Percentiles rank a stretch among this genome's conserved stretches.
phyloP scores from a whole-genome alignment of 1,140 invertebrate species.

The Coenobita brevimanus region DNA sequence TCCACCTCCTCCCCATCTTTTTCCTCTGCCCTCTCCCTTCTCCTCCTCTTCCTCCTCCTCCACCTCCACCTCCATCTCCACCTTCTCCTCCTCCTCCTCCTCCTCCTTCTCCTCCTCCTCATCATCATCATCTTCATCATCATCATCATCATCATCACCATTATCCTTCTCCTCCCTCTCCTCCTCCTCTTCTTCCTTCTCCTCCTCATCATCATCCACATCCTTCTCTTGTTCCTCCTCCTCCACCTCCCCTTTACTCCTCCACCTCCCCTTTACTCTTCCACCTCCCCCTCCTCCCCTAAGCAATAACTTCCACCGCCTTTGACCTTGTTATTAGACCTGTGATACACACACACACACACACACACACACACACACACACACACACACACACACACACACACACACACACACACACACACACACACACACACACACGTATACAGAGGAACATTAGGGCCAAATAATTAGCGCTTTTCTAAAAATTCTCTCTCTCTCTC shows the following conservation, averaged over 20 bases:
- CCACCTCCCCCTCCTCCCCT: neutral
- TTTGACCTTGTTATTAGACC: too few species aligned
- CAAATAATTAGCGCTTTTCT: too few species aligned
- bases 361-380: too few species aligned
- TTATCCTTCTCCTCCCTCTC: neutral
- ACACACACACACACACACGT: too few species aligned
- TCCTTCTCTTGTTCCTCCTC: too few species aligned
- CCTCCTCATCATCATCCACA: too few species aligned
- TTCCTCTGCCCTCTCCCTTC: neutral
- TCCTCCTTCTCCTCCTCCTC: neutral
- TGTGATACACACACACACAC: too few species aligned
- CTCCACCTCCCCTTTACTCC: neutral
- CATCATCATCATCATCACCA: neutral
- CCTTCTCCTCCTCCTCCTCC: neutral
- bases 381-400: too few species aligned
- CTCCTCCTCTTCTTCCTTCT: neutral
- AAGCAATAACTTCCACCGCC: neutral
- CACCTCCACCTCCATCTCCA: neutral
- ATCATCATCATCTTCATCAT: neutral
- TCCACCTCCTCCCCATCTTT: neutral
- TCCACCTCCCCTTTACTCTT: neutral
- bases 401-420: too few species aligned
- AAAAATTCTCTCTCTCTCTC: too few species aligned
- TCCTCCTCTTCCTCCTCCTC: neutral
- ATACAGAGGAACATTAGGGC: too few species aligned